Evolutionary conservation across 1,140 invertebrate genomes (phyloP), one percentile per base, ranked within the genome.

Genomic region (Neotoxoptera formosana): DNA sequence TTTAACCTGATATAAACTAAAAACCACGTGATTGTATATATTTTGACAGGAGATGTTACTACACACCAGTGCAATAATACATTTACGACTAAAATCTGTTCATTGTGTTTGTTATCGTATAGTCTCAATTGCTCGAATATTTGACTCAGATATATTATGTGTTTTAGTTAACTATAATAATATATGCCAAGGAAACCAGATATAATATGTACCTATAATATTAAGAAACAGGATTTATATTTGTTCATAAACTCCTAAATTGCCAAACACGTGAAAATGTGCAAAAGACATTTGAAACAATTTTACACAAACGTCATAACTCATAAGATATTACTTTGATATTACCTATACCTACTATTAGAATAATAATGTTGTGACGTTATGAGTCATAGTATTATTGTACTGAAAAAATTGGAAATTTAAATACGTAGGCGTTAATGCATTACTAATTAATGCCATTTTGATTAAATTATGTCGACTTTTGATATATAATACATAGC

Each of bases 391-490:
- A n/a, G 30, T 76, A n/a, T 14, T 67, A 30, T 60, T 60, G 8
- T n/a, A n/a, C 30, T 4, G n/a, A n/a, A 14, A 6, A 53, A 89
- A 34, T 23, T 56, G 3, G 34, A 53, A 89, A 56, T 89, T 56
- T 41, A 89, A 89, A 89, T 56, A 89, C 36, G 88, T 89, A 30
- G 88, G 51, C 56, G 51, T 36, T 41, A 23, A 56, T 56, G 9
- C 88, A 56, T 89, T 36, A 89, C 56, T 89, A 89, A 56, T 89
- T 89, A 41, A 56, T 89, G 30, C 20, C 9, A 89, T 56, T 56
- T 56, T 89, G 34, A 89, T 25, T 56, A 11, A 56, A 56, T 20
- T 41, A 7, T 53, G n/a, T 56, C 20, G 30, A 88, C 30, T 84
- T 45, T 84, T 84, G 8, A 84, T 45, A 45, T 45, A 45, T 45